Percentiles rank a stretch among this genome's conserved stretches.
Evolutionary conservation across 1,140 invertebrate genomes (phyloP).

Genomic region (Leguminivora glycinivorella): DNA sequence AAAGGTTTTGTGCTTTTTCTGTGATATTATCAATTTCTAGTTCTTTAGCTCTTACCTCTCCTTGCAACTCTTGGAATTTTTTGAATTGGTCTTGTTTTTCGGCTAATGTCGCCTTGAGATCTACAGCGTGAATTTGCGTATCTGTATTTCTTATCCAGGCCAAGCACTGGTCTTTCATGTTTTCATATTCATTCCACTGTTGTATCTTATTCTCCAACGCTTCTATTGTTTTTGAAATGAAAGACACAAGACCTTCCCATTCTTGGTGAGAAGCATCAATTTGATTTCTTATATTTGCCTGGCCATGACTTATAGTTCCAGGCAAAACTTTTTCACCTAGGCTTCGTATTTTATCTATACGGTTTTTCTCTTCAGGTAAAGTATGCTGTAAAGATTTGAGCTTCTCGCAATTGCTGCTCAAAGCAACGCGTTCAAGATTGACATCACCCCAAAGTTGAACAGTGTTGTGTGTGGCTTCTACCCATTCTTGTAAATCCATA

Average conservation of each 20-base stretch:
- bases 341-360: conserved; percentile 88
- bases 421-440: conserved; percentile 91
- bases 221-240: conserved; percentile 88
- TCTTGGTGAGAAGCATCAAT: conserved; percentile 93
- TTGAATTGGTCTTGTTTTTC: conserved; percentile 93
- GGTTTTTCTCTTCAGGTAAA: conserved; percentile 91
- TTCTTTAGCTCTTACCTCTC: conserved; percentile 94
- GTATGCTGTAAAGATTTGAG: conserved; percentile 89
- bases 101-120: conserved; percentile 89
- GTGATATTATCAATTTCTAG: conserved; percentile 95
- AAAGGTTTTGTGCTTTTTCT: conserved; percentile 91
- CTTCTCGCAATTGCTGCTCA: conserved; percentile 95
- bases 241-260: conserved; percentile 90
- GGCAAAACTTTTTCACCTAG: conserved; percentile 94
- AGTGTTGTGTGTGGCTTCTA: conserved; percentile 93
- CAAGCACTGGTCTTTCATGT: conserved; percentile 90
- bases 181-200: conserved; percentile 95
- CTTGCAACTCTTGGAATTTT: conserved; percentile 88
- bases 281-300: conserved; percentile 91
- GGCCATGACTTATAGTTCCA: conserved; percentile 91
- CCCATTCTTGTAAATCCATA: conserved; percentile 93
- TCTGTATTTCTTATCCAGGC: conserved; percentile 95
- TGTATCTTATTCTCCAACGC: conserved; percentile 89
- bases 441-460: conserved; percentile 92
- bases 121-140: conserved; percentile 91